These are phyloP conservation scores for Eupithecia tripunctaria DNA, from an alignment of 2,888 invertebrate species.

Conservation along the genomic window DNA sequence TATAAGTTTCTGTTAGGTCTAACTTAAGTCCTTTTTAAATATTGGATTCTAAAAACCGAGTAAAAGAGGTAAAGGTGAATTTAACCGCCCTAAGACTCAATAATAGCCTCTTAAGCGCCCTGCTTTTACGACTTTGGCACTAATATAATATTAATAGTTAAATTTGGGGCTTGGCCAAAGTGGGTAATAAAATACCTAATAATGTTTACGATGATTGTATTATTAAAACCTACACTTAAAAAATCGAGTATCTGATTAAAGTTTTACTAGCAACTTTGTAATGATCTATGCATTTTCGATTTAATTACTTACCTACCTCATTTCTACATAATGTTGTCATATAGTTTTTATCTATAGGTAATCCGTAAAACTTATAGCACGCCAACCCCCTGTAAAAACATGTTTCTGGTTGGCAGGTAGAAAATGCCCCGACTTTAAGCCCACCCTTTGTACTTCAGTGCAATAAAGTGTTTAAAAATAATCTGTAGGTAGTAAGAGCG, in stretches of 20 bases:
- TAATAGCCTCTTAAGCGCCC: conserved; percentile 26
- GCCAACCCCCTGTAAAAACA: no score
- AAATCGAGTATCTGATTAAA: conserved; percentile 14
- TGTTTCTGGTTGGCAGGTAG: no score
- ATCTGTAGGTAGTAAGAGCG: no score
- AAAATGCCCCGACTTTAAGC: no score
- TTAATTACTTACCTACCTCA: neutral
- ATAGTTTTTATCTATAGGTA: no score
- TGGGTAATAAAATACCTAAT: conserved; percentile 28
- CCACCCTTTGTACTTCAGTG: no score
- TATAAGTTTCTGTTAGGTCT: neutral
- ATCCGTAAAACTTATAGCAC: no score
- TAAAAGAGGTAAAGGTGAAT: neutral
- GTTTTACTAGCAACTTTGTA: neutral
- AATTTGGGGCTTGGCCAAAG: conserved; percentile 35
- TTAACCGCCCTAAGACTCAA: conserved; percentile 18
- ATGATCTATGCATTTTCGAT: neutral
- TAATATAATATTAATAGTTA: conserved; percentile 37
- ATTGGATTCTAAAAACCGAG: neutral
- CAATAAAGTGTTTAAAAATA: no score
- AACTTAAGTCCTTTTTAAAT: neutral
- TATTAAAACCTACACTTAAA: conserved; percentile 34
- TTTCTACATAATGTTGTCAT: no score
- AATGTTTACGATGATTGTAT: conserved; percentile 39
- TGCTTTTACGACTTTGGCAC: conserved; percentile 34